Evolutionary conservation across 1,140 invertebrate genomes (phyloP).

Genomic region (Aphaenogaster floridana): DNA sequence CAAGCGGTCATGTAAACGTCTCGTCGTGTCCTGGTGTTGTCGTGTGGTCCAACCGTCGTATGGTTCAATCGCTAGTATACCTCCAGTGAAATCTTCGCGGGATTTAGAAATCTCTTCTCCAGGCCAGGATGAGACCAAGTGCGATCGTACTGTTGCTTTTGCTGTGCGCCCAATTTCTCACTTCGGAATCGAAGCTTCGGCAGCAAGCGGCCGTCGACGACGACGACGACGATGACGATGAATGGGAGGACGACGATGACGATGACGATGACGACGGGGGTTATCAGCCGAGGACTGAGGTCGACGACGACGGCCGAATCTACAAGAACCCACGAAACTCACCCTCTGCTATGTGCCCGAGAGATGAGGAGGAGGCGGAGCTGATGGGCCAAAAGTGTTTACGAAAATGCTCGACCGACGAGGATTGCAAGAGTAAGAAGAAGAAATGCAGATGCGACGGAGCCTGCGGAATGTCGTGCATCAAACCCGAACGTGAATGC

Average conservation of each 20-base stretch:
- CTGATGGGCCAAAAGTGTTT: conserved; percentile 94
- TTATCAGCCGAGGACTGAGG: conserved; percentile 86
- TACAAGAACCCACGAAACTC: conserved; percentile 97
- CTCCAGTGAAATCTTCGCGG: conserved; percentile 37
- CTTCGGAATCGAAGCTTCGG: conserved; percentile 81
- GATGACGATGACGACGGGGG: conserved; percentile 88
- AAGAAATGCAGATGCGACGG: conserved; percentile 99
- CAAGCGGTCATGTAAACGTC: conserved; percentile 59
- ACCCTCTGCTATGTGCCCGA: conserved; percentile 93
- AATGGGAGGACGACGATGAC: conserved; percentile 89
- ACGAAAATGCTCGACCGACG: conserved; percentile 96
- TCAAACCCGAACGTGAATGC: conserved; percentile 97
- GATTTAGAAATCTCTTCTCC: conserved; percentile 15
- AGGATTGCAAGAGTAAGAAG: conserved; percentile 98
- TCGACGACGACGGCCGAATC: conserved; percentile 91
- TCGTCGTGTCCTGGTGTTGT: background rate
- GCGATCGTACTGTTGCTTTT: conserved; percentile 76
- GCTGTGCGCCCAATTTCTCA: conserved; percentile 75
- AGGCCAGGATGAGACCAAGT: conserved; percentile 80
- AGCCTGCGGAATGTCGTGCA: conserved; percentile 98
- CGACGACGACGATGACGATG: conserved; percentile 86
- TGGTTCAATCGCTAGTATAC: conserved; percentile 11
- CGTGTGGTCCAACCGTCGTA: background rate
- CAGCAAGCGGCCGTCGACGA: conserved; percentile 78
- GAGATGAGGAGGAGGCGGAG: conserved; percentile 92